Base-by-base conservation (phyloP, 2,797 vertebrate species). In the Potorous gilbertii region DNA sequence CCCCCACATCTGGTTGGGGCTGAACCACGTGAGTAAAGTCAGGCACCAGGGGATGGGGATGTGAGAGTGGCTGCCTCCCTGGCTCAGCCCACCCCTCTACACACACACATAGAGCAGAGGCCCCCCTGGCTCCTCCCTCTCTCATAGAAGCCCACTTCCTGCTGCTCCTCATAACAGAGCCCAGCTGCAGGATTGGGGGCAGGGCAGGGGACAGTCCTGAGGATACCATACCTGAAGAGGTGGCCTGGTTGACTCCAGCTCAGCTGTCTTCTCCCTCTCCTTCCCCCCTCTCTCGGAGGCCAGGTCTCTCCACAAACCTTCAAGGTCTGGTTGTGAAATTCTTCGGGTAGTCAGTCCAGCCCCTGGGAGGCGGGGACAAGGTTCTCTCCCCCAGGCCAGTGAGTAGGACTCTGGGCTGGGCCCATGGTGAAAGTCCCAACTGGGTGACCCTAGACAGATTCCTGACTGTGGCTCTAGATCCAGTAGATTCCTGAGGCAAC, bases 191-290 rank as follows among this genome's bases (percentile, higher is more conserved):
- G 66, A 31, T 40, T 21, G 46, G 14, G 74, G 74, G 66, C 24
- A 11, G 0, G 0, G 18, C 66, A 24, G n/a, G 62, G 62, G 14
- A 0, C 66, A 24, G 18, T 74, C 40, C 24, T 21, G 1, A 27
- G 40, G 40, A 11, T 5, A 10, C 74, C 74, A n/a, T 87, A 87
- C 74, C 81, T 87, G 0, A 54, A 12, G 0, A n/a, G 0, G 1
- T 11, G 27, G 3, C 3, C 1, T n/a, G 0, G 0, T 94, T 89
- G 59, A 56, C 52, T 14, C 31, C 52, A 54, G 52, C 0, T 0
- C 55, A 87, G 55, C 40, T n/a, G n/a, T 46, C 40, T 87, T 11
- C 34, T 28, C 90, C 34, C 6, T 28, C 12, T 18, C 50, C 27
- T 50, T 8, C 27, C 14, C 5, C 31, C 0, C 11, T 10, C 14